phyloP scores from a whole-genome alignment of 2,113 vertebrate genomes.

The Archocentrus centrarchus region DNA sequence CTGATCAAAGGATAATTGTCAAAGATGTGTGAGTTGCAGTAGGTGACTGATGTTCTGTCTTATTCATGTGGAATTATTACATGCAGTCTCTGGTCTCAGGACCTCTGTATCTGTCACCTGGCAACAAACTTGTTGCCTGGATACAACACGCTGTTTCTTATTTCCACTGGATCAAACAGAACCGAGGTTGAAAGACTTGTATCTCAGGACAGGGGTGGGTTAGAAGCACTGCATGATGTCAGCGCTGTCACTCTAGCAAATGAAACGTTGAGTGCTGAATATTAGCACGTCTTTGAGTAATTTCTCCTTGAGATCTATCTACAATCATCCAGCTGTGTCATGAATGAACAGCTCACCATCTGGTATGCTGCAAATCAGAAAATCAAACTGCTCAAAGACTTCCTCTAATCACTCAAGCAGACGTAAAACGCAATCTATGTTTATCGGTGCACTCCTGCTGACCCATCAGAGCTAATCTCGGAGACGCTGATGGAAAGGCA shows the following conservation, averaged over 20 bases:
- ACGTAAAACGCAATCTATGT: slow-evolving; percentile 16
- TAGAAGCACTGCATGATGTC: slow-evolving; percentile 44
- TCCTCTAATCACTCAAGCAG: slow-evolving; percentile 15
- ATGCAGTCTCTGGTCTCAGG: slow-evolving; percentile 66
- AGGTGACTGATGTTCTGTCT: slow-evolving; percentile 58
- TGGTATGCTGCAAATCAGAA: neutral
- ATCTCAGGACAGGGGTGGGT: slow-evolving; percentile 23
- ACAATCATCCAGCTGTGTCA: neutral
- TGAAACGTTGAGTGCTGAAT: neutral
- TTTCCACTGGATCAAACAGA: slow-evolving; percentile 66
- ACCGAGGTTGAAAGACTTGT: slow-evolving; percentile 53
- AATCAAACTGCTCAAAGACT: slow-evolving; percentile 9
- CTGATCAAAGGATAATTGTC: slow-evolving; percentile 38
- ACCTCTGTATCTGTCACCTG: slow-evolving; percentile 81
- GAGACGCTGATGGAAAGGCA: neutral
- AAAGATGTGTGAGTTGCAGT: slow-evolving; percentile 38
- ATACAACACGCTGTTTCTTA: slow-evolving; percentile 75
- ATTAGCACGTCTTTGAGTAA: neutral
- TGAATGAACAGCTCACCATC: neutral
- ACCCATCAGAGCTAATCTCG: slow-evolving; percentile 21
- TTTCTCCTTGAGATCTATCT: slow-evolving; percentile 6
- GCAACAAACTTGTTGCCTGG: slow-evolving; percentile 83
- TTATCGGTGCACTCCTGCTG: slow-evolving; percentile 11
- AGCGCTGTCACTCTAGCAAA: neutral
- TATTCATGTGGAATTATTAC: slow-evolving; percentile 57